Base-by-base conservation (phyloP, 2,113 vertebrate genomes). In the Rhabdornis inornatus region DNA sequence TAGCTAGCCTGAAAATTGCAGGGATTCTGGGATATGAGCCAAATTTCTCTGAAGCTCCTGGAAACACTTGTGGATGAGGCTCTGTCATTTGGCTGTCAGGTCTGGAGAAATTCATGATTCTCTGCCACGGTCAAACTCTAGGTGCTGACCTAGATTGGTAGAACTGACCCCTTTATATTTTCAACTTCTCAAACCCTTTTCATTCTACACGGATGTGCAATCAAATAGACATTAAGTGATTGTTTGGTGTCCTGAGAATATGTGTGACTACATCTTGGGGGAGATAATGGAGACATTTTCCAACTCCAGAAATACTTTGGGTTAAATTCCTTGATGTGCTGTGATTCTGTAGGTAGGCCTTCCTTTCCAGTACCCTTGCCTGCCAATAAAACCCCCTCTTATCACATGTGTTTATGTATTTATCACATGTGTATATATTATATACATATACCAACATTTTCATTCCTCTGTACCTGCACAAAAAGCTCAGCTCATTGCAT, bases 1-100 rank as follows among this genome's bases (percentile, higher is more conserved):
- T 24, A 91, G 64, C 92, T 93, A 64, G 88, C 76, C 88, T 66
- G 79, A 74, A 92, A 92, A 75, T 71, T 89, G 47, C 68, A 93
- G 71, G 74, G 84, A 69, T 86, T 64, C 82, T 88, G 88, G 92
- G 88, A 40, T 20, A 44, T 19, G n/a, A 88, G 90, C 71, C 90
- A 85, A 83, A 87, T 56, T 18, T 90, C 85, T 60, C 42, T 68
- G 85, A 70, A 78, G 76, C 79, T 90, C n/a, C 37, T 83, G 75
- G 84, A 85, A 87, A 59, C 50, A 31, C 47, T 71, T 42, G 64
- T 60, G 92, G 92, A 75, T 56, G 66, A 88, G 28, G 64, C 61
- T 65, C 19, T 79, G 69, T 85, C 71, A 15, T 24, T 7, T 0
- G 7, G 31, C 47, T 63, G 75, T 93, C 52, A 83, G 75, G 37